Evolutionary conservation across 2,113 vertebrate genomes (phyloP).

Genomic region (Jaculus jaculus): DNA sequence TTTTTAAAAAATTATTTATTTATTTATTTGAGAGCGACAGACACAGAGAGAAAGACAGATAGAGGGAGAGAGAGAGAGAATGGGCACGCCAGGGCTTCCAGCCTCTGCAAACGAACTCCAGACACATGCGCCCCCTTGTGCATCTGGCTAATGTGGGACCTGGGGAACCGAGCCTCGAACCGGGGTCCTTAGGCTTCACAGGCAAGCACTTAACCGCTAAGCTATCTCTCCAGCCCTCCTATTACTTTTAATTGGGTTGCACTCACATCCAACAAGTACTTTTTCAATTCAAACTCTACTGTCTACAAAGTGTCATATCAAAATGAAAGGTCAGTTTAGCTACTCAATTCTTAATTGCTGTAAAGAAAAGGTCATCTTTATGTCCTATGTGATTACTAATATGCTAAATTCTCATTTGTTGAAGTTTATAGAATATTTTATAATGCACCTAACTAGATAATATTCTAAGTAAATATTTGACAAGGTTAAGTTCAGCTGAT

Average conservation of each 20-base stretch:
- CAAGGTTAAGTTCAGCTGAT: neutral
- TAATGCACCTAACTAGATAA: neutral
- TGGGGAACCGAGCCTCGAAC: too few relatives aligned
- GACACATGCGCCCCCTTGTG: too few relatives aligned
- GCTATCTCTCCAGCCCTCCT: too few relatives aligned
- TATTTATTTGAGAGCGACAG: too few relatives aligned
- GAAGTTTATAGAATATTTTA: constrained; percentile 2
- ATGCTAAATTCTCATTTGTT: neutral
- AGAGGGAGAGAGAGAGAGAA: too few relatives aligned
- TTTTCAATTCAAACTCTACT: neutral
- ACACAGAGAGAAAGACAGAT: too few relatives aligned
- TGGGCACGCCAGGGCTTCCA: too few relatives aligned
- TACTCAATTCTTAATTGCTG: neutral
- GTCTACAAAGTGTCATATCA: neutral
- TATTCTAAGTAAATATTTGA: constrained; percentile 10
- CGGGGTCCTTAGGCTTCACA: too few relatives aligned
- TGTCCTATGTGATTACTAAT: neutral
- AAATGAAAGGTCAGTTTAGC: neutral
- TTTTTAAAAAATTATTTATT: neutral
- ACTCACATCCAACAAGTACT: neutral
- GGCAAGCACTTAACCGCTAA: too few relatives aligned
- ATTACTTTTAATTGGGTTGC: neutral
- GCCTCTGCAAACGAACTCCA: too few relatives aligned
- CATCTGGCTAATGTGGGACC: too few relatives aligned
- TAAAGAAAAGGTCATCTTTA: neutral